phyloP scores from a whole-genome alignment of 1,140 invertebrate genomes.

The Tribolium madens region DNA sequence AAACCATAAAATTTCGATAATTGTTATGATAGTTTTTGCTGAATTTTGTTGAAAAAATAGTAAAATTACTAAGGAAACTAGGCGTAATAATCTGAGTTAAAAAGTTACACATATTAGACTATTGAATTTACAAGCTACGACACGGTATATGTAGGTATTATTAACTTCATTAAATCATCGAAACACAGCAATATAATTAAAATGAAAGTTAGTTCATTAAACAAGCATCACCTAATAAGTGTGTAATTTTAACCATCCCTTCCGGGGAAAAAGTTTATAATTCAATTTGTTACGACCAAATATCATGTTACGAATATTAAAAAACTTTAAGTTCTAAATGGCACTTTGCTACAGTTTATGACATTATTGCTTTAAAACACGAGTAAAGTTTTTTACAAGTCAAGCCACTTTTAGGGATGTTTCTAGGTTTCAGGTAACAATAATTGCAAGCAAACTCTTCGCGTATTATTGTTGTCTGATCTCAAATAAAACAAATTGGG shows the following conservation, averaged over 20 bases:
- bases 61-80: no score
- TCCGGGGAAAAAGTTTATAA: slow-evolving; percentile 11
- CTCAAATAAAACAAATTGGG: no score
- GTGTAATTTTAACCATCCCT: slow-evolving; percentile 5
- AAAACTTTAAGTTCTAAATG: slow-evolving; percentile 26
- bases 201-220: slow-evolving; percentile 33
- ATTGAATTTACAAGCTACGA: no score
- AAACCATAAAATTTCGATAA: no score
- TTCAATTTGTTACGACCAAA: slow-evolving; percentile 8
- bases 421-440: no score
- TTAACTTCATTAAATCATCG: slow-evolving; percentile 28
- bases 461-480: no score
- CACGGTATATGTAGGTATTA: neutral
- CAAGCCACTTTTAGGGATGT: neutral
- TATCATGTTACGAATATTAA: slow-evolving; percentile 32
- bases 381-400: neutral
- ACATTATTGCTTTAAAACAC: slow-evolving; percentile 9
- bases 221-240: slow-evolving; percentile 17
- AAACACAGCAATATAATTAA: slow-evolving; percentile 24
- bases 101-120: no score
- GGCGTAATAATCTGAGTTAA: no score
- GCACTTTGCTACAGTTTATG: slow-evolving; percentile 1
- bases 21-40: no score
- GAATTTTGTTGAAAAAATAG: no score
- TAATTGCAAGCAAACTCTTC: no score